phyloP scores from a whole-genome alignment of 2,113 vertebrate genomes.

The Xyrauchen texanus region DNA sequence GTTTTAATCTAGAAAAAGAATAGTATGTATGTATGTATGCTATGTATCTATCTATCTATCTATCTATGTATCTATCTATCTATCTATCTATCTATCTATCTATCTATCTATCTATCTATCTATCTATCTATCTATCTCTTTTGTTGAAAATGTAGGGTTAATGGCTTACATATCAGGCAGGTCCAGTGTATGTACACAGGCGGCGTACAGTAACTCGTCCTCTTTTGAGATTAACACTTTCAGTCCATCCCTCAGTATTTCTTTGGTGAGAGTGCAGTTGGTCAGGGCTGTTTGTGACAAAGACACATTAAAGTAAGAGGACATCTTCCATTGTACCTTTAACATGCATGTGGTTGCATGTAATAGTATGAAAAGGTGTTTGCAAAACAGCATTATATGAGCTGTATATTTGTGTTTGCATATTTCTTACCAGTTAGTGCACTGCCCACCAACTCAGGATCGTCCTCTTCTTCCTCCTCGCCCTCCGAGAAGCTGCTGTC shows the following conservation, averaged over 20 bases:
- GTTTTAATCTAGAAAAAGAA: too few species aligned
- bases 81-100: too few species aligned
- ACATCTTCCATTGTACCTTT: not conserved
- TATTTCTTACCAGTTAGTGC: constrained; percentile 64
- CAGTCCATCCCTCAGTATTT: constrained; percentile 88
- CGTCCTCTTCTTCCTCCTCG: constrained; percentile 75
- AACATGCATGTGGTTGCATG: not conserved
- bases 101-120: too few species aligned
- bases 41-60: too few species aligned
- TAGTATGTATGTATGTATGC: too few species aligned
- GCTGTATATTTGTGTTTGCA: not conserved
- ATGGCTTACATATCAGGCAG: constrained; percentile 89
- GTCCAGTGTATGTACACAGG: constrained; percentile 88
- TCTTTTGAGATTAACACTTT: constrained; percentile 94
- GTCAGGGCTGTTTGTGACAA: constrained; percentile 67
- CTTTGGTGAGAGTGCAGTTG: constrained; percentile 87
- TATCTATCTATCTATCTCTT: too few species aligned
- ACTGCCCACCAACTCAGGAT: constrained; percentile 55
- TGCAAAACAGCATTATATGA: constrained; percentile 16
- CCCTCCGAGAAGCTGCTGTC: constrained; percentile 92
- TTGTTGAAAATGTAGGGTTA: not conserved
- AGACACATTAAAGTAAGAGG: constrained; percentile 31
- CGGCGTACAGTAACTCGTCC: constrained; percentile 92
- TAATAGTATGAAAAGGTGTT: too few species aligned
- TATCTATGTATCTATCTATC: too few species aligned